Base-by-base conservation (phyloP, 1,140 invertebrate genomes). In the Orius insidiosus region DNA sequence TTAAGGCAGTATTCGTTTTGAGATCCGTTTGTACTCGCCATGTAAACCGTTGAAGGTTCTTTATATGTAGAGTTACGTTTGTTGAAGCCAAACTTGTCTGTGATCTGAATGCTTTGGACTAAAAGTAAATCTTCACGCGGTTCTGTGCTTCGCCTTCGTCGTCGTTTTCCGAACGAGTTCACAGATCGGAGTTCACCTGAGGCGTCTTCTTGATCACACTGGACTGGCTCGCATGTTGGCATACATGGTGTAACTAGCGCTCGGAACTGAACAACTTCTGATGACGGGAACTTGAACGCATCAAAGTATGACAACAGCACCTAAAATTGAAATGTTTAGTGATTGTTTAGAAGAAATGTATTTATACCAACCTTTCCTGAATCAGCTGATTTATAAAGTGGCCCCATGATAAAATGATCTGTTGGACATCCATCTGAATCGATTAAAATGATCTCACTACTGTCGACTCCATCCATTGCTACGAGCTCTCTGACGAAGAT, bases 261-360 rank as follows among this genome's bases (percentile, higher is more conserved):
- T 40, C 87, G 75, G 75, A 94, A 94, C 63, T 94, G 87, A 0
- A 94, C 89, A 8, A 92, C 78, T 60, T 92, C 87, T 0, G 86
- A 90, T 10, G 86, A 87, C 1, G 89, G 88, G 68, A 94, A 94
- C 61, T 93, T 92, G 74, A 94, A 94, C 7, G 89, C 89, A 60
- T 94, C 88, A 63, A 94, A 93, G 60, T 87, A 80, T 5, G 86
- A 87, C n/a, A 88, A 63, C 5, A 94, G 66, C 42, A 85, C 77
- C 74, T 85, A 51, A 40, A 24, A 35, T 24, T 24, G n/a, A n/a
- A n/a, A 24, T 24, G 24, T 4, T 2, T 31, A 35, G 13, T 36
- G 9, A 15, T 36, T 36, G 3, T 10, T 36, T n/a, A n/a, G 32
- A 33, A 33, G 6, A 11, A 36, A 36, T 11, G 35, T 24, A 7